phyloP scores from a whole-genome alignment of 2,113 vertebrate genomes.

The Calyptommatus sinebrachiatus region DNA sequence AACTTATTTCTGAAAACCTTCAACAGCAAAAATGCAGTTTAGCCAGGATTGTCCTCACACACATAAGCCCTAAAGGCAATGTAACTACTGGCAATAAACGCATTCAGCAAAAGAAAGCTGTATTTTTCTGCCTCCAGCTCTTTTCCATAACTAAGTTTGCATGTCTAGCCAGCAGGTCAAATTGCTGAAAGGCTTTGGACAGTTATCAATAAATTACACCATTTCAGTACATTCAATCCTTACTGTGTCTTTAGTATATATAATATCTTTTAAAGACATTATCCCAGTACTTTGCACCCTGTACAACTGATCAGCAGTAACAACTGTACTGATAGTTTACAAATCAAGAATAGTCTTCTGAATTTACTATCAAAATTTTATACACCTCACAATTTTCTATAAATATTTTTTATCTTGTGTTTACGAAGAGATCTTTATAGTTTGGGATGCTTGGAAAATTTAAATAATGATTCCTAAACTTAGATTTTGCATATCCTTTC shows the following conservation, averaged over 20 bases:
- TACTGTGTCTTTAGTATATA: not conserved
- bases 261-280: conserved; percentile 32
- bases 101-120: conserved; percentile 46
- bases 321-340: conserved; percentile 2
- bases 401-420: not conserved
- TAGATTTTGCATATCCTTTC: conserved; percentile 47
- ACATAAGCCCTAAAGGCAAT: conserved; percentile 48
- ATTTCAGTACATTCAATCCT: conserved; percentile 2
- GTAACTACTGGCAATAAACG: conserved; percentile 49
- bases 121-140: conserved; percentile 34
- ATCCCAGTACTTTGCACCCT: conserved; percentile 60
- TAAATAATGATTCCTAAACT: conserved; percentile 41
- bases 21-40: conserved; percentile 31
- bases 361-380: conserved; percentile 23
- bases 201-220: conserved; percentile 27
- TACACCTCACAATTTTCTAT: not conserved
- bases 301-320: conserved; percentile 52
- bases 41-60: conserved; percentile 44
- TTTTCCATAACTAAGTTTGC: conserved; percentile 56
- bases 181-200: conserved; percentile 53
- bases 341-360: no score
- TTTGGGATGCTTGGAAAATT: conserved; percentile 27
- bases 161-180: conserved; percentile 62
- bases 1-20: conserved; percentile 33
- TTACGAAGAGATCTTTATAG: conserved; percentile 14